A percentile compares a stretch with the other conserved stretches of the same genome.
Conservation (phyloP, 2,113 vertebrate species). For the Jaculus jaculus region DNA sequence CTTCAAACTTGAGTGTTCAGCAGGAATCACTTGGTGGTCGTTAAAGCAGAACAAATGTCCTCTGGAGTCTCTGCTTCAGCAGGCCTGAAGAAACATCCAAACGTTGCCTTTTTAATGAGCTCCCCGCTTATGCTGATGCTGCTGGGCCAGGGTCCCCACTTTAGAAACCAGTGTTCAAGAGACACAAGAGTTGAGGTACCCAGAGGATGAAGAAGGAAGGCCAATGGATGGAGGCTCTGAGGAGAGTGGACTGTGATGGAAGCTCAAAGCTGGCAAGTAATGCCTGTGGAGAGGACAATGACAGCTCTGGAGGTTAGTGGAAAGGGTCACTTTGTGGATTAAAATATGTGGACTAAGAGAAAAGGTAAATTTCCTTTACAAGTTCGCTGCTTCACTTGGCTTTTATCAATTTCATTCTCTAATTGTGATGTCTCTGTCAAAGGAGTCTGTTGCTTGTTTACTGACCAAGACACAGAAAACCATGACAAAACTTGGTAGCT, state of each 20-base stretch:
- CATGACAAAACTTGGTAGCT: not conserved
- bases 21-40: not conserved
- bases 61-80: not conserved
- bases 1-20: not conserved
- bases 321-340: not conserved
- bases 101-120: not conserved
- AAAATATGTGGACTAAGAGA: not conserved
- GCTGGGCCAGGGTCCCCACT: not conserved
- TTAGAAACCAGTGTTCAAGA: not conserved
- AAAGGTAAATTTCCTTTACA: not conserved
- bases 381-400: not conserved
- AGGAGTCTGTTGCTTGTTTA: not conserved
- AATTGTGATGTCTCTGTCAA: not conserved
- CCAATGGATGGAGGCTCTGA: not conserved
- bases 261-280: not conserved
- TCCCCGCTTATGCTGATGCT: not conserved
- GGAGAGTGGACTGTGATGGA: not conserved
- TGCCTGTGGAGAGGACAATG: not conserved
- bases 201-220: not conserved
- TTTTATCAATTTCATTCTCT: not conserved
- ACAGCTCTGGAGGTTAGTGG: not conserved
- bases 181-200: not conserved
- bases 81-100: not conserved
- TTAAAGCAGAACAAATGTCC: not conserved
- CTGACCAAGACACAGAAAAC: not conserved